Percentiles rank a stretch among this genome's conserved stretches.
Evolutionary conservation across 2,888 invertebrate species (phyloP).

Genomic region (Phalera bucephala): DNA sequence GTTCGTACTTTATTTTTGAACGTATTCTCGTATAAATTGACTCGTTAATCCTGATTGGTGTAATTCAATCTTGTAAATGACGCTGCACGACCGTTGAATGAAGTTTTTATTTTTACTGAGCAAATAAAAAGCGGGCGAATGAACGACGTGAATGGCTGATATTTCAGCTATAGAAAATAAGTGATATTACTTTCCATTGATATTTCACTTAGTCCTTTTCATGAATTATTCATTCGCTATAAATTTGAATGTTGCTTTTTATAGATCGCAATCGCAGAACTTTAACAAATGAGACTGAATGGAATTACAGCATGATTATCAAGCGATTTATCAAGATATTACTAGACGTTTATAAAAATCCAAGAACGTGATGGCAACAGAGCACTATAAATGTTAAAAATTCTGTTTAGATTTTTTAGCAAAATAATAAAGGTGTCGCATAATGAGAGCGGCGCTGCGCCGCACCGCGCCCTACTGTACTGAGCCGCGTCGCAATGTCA

Average conservation of each 20-base stretch:
- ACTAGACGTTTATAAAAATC: too few species aligned
- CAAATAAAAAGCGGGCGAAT: constrained; percentile 20
- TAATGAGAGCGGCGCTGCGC: constrained; percentile 23
- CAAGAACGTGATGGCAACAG: too few species aligned
- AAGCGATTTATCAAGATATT: too few species aligned
- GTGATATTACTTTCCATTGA: constrained; percentile 6
- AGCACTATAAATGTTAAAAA: too few species aligned
- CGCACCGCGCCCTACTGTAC: neutral
- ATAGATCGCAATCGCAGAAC: too few species aligned
- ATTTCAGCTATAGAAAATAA: constrained; percentile 9
- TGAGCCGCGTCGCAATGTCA: too few species aligned
- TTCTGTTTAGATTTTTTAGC: too few species aligned
- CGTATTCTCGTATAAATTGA: constrained; percentile 28
- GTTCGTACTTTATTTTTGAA: constrained; percentile 21
- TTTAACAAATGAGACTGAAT: too few species aligned
- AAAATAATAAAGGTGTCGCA: constrained; percentile 20
- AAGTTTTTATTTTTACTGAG: constrained; percentile 10
- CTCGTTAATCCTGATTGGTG: constrained; percentile 35
- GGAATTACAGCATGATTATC: too few species aligned
- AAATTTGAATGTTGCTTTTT: too few species aligned
- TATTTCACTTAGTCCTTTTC: neutral
- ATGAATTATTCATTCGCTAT: too few species aligned
- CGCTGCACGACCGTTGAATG: constrained; percentile 21
- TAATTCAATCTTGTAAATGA: constrained; percentile 38
- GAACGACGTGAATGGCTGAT: constrained; percentile 15